Percentiles rank a stretch among this genome's conserved stretches.
phyloP scores from a whole-genome alignment of 2,113 vertebrate species.

The Fukomys damarensis region DNA sequence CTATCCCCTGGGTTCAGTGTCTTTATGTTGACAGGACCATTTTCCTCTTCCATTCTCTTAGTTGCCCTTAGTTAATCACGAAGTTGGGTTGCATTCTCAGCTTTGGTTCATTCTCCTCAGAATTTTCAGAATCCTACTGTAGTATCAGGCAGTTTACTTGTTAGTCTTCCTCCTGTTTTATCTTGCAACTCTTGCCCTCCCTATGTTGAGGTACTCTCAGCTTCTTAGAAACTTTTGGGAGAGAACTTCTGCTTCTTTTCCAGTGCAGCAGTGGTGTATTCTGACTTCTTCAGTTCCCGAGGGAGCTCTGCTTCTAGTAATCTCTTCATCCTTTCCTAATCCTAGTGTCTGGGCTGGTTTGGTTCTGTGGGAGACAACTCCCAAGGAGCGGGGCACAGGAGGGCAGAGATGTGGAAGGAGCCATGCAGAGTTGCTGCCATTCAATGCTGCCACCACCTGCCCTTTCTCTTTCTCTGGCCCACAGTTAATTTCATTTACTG shows the following conservation, averaged over 20 bases:
- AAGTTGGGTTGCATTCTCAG: background rate
- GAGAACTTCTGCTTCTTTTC: slow-evolving; percentile 21
- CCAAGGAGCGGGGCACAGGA: background rate
- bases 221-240: slow-evolving; percentile 32
- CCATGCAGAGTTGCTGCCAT: background rate
- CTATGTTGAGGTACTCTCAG: background rate
- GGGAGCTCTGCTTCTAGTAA: background rate
- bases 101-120: background rate
- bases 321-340: background rate
- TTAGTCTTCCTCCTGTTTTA: background rate
- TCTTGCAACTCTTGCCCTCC: background rate
- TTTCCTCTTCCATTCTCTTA: background rate
- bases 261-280: background rate
- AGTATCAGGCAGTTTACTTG: slow-evolving; percentile 1
- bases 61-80: background rate
- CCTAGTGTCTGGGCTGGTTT: background rate
- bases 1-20: background rate
- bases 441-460: background rate
- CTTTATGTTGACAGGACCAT: background rate
- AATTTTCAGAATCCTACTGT: slow-evolving; percentile 15
- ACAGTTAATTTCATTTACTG: slow-evolving; percentile 64
- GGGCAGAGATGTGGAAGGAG: background rate
- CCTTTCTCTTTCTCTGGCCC: background rate
- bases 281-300: background rate
- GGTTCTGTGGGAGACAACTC: background rate